Evolutionary conservation across 1,140 invertebrate genomes (phyloP).

Genomic region (Penaeus chinensis): DNA sequence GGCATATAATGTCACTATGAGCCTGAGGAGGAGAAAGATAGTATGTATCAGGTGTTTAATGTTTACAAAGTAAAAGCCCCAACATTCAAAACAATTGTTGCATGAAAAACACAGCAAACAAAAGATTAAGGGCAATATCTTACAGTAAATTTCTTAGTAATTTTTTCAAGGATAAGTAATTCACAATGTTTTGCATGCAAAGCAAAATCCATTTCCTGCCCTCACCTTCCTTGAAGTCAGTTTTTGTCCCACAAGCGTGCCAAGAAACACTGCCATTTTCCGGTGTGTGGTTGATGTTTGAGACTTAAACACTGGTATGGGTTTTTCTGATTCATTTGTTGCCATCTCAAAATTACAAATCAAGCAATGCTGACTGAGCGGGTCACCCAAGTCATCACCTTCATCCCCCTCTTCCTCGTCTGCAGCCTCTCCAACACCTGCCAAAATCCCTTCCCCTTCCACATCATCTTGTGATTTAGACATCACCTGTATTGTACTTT

Average conservation of each 20-base stretch:
- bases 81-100: too few species aligned
- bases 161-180: neutral
- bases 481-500: too few species aligned
- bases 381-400: neutral
- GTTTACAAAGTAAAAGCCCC: neutral
- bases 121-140: too few species aligned
- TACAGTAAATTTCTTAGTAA: too few species aligned
- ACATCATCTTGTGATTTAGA: too few species aligned
- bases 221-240: constrained; percentile 48
- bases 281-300: constrained; percentile 36
- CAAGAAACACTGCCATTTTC: constrained; percentile 38
- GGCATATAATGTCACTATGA: constrained; percentile 50
- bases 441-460: constrained; percentile 5
- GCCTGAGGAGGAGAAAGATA: constrained; percentile 20
- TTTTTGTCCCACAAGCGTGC: constrained; percentile 40
- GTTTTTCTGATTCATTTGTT: constrained; percentile 7
- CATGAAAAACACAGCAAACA: too few species aligned
- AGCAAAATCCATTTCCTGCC: neutral
- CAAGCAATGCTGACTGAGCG: constrained; percentile 35
- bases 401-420: neutral
- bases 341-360: constrained; percentile 43
- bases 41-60: neutral
- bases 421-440: neutral
- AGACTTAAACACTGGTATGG: constrained; percentile 30
- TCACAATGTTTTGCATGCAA: neutral